phyloP scores from a whole-genome alignment of 2,888 invertebrate species.

The Cantharis lateralis region DNA sequence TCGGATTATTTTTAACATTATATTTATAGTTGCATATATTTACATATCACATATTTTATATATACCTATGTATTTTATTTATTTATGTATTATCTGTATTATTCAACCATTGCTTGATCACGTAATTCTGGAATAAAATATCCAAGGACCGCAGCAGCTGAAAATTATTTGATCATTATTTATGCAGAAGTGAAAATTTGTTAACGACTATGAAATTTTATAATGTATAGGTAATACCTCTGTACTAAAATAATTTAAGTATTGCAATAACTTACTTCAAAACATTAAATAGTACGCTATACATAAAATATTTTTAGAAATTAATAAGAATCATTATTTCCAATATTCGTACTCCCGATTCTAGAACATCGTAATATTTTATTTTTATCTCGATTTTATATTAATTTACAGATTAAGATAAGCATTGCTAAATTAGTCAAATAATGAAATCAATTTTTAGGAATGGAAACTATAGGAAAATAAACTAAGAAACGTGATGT shows the following conservation, averaged over 20 bases:
- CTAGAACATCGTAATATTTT: not conserved
- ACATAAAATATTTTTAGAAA: not conserved
- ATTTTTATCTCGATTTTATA: not conserved
- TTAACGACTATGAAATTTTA: not conserved
- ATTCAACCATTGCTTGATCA: conserved; percentile 40
- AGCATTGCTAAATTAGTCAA: not conserved
- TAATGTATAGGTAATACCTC: not conserved
- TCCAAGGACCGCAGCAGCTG: conserved; percentile 37
- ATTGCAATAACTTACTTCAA: not conserved
- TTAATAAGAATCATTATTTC: not conserved
- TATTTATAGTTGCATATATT: too few relatives aligned
- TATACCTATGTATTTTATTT: not conserved
- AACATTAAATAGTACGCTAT: not conserved
- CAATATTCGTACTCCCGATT: not conserved
- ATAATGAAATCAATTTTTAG: not conserved
- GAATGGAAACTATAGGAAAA: not conserved
- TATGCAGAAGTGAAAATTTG: not conserved
- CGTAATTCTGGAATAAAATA: conserved; percentile 40
- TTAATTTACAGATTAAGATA: not conserved
- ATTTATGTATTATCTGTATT: conserved; percentile 11
- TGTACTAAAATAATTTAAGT: not conserved
- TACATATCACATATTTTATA: not conserved
- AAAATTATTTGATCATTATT: conserved; percentile 22
- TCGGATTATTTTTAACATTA: too few relatives aligned
- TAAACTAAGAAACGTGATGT: not conserved